Evolutionary conservation across 1,140 invertebrate species (phyloP).

Genomic region (Holotrichia oblita): DNA sequence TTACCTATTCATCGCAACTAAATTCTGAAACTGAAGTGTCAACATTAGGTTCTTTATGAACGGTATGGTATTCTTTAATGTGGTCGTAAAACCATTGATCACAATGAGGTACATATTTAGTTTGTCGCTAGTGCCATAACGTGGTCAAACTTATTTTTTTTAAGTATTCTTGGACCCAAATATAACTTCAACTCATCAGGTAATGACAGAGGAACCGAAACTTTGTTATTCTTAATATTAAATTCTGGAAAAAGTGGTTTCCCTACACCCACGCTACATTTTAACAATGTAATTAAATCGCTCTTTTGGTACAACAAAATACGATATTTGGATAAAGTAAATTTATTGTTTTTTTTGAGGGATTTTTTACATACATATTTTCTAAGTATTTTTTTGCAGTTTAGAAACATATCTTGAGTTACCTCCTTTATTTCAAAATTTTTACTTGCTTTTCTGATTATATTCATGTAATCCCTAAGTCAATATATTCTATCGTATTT

Average conservation of each 20-base stretch:
- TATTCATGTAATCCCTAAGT: too few relatives aligned
- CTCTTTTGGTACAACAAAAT: background rate
- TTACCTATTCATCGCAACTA: background rate
- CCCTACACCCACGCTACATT: too few relatives aligned
- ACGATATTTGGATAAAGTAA: background rate
- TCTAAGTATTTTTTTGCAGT: conserved; percentile 5
- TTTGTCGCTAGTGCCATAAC: background rate
- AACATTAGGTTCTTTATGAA: too few relatives aligned
- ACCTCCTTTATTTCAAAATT: background rate
- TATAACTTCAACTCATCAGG: background rate
- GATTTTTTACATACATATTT: background rate
- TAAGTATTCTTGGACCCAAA: background rate
- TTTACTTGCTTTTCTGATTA: background rate
- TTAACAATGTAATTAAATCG: too few relatives aligned
- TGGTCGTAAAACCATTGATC: too few relatives aligned
- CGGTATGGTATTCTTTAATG: too few relatives aligned
- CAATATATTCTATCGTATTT: conserved; percentile 14
- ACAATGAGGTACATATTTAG: background rate
- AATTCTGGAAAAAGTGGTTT: background rate
- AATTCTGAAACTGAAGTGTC: too few relatives aligned
- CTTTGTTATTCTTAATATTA: background rate
- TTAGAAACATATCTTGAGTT: background rate
- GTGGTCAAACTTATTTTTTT: background rate
- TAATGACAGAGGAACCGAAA: background rate
- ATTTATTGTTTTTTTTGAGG: background rate